Evolutionary conservation across 2,888 invertebrate species (phyloP), one percentile per base, ranked within the genome.

Genomic region (Oasisia sp.): DNA sequence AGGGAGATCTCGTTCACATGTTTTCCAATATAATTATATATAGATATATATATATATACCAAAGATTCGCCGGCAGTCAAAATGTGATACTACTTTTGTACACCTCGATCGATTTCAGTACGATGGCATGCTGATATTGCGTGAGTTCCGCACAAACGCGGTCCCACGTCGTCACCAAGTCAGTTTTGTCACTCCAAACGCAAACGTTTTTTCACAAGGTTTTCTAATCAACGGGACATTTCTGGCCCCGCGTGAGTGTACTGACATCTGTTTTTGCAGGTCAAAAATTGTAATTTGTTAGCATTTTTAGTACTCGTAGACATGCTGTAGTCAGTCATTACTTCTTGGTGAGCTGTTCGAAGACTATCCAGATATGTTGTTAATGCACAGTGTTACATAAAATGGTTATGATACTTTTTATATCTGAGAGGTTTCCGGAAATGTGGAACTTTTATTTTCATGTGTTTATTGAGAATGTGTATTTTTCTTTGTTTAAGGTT

Each of bases 291-390:
- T 90, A 32, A 38, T 90, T 90, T 38, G 38, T 44, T 90, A 32
- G 44, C 44, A 32, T 32, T 38, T 90, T 38, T 90, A 90, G 38
- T 44, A 90, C 32, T 38, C 38, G 5, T 38, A 38, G 90, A 90
- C 90, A 90, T 90, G 44, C 90, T 90, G 38, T 44, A 90, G 90
- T 90, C 90, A 32, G 90, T 90, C 90, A 90, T 32, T 90, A 38
- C 32, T 38, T 90, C 44, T 90, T 90, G 44, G 90, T 38, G 44
- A 90, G n/a, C 32, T 38, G 19, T 38, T 19, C 90, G 90, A 38
- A 90, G 19, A 38, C 32, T 90, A 44, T 90, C 74, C 74, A 74
- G 74, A 74, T 74, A 74, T 74, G 74, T 74, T 74, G 74, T 74
- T 74, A n/a, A 27, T 74, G 74, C 74, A 19, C 74, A 74, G 74